A percentile compares a stretch with the other conserved stretches of the same genome.
Conservation (phyloP, 92 coral and sea anemone species). For the Phenganax subtilis region DNA sequence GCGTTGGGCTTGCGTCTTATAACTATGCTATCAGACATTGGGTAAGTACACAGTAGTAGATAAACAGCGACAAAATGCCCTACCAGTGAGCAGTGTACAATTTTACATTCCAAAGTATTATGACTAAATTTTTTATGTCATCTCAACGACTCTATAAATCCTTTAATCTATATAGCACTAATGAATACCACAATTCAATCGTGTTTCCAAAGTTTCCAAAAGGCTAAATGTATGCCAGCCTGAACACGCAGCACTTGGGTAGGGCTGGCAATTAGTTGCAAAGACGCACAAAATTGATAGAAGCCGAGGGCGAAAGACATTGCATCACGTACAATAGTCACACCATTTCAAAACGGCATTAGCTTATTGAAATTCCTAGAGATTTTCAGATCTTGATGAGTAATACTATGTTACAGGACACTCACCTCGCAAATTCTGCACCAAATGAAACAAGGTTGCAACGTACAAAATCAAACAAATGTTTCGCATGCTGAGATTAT, state of each 20-base stretch:
- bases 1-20: no score
- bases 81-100: no score
- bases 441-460: background rate
- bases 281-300: no score
- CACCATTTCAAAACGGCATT: conserved; percentile 2
- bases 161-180: conserved; percentile 24
- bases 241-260: no score
- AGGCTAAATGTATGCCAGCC: background rate
- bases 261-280: no score
- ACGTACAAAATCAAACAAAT: background rate
- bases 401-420: background rate
- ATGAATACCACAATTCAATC: conserved; percentile 17
- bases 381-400: conserved; percentile 1
- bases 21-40: no score
- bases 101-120: conserved; percentile 12
- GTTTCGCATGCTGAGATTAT: background rate
- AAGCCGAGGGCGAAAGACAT: no score
- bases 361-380: conserved; percentile 22
- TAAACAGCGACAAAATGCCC: no score
- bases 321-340: background rate
- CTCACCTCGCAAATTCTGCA: conserved; percentile 5
- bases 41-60: no score
- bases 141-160: conserved; percentile 16
- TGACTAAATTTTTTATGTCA: conserved; percentile 15
- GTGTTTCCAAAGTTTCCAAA: conserved; percentile 9